phyloP scores from a whole-genome alignment of 1,140 invertebrate genomes.

The Drosophila burlai region DNA sequence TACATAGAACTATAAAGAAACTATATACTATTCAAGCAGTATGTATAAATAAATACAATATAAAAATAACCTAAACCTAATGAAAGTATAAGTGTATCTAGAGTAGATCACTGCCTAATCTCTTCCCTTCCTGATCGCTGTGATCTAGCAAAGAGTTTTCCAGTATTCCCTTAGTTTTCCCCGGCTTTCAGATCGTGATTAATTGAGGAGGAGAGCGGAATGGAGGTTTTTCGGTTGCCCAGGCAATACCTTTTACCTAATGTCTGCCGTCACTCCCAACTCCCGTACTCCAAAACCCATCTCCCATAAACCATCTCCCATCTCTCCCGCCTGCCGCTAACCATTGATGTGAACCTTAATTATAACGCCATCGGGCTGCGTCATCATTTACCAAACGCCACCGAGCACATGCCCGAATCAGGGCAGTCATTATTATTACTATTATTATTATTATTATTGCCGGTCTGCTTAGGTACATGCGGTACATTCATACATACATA shows the following conservation, averaged over 20 bases:
- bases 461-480: constrained; percentile 17
- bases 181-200: constrained; percentile 59
- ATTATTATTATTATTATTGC: constrained; percentile 26
- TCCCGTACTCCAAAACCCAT: constrained; percentile 16
- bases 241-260: constrained; percentile 51
- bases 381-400: constrained; percentile 73
- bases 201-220: constrained; percentile 49
- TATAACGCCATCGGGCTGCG: constrained; percentile 78
- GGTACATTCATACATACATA: not conserved
- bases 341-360: constrained; percentile 73
- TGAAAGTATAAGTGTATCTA: not conserved
- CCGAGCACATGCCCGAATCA: constrained; percentile 47
- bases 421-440: constrained; percentile 56
- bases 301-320: constrained; percentile 26
- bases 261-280: constrained; percentile 41
- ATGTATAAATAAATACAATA: not conserved
- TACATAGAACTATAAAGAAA: not conserved
- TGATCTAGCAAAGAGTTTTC: constrained; percentile 19
- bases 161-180: constrained; percentile 25
- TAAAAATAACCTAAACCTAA: no score
- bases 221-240: constrained; percentile 23
- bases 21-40: not conserved
- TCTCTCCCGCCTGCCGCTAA: constrained; percentile 22
- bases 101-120: not conserved
- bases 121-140: not conserved